Evolutionary conservation across 2,113 vertebrate species (phyloP), one percentile per base, ranked within the genome.

Genomic region (Circaetus gallicus): DNA sequence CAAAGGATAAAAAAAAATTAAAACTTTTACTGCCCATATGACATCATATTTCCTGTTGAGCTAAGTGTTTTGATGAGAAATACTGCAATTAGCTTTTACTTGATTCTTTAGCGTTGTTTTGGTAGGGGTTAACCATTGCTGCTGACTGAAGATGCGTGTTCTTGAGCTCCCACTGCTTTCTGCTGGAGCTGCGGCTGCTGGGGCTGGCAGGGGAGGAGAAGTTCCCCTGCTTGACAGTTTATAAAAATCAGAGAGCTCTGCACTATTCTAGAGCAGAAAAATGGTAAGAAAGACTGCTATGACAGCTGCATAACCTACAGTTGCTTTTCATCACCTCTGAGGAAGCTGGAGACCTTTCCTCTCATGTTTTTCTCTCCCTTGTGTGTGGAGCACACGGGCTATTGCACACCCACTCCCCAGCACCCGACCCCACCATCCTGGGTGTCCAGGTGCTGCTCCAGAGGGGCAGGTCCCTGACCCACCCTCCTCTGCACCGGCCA

Each of bases 51-150:
- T 91, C 87, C 74, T 20, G 17, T 31, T 58, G 74, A 82, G 62
- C 47, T 77, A 25, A 93, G 49, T 78, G n/a, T 73, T 91, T 93
- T 47, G 38, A 53, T 82, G 74, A 82, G 79, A 91, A 88, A 58
- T 42, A 38, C 1, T 66, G 32, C 36, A 72, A 16, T 24, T 42
- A 82, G 42, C 38, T 66, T 95, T 83, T 56, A 86, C 22, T 21
- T 73, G 38, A 66, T 38, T 67, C n/a, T 83, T 52, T 53, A 50
- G 28, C 5, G 4, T 42, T 40, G 53, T 69, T 94, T 76, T 76
- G 34, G 11, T 85, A 47, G 49, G 42, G 26, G 67, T 78, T 76
- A 71, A 32, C 36, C 11, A 3, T 29, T 79, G 49, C 24, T 86
- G 25, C 72, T 90, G 31, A n/a, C 31, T 53, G 67, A 53, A 32